Base-by-base conservation (phyloP, 2,797 vertebrate species). In the Scarus forsteni region DNA sequence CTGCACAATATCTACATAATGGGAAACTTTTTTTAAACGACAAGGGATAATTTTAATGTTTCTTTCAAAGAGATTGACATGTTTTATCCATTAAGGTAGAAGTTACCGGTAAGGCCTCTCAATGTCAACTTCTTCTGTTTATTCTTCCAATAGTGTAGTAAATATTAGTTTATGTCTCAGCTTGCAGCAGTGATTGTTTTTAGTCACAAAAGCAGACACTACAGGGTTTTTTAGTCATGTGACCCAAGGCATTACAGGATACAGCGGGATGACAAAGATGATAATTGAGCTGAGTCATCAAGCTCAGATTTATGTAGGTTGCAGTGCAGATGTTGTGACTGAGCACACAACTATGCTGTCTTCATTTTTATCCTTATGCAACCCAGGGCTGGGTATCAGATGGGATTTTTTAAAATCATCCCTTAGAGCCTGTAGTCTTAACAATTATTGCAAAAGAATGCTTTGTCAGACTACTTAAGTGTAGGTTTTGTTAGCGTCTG, bases 261-360 rank as follows among this genome's bases (percentile, higher is more conserved):
- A 60, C n/a, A 45, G 66, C 46, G 61, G 38, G 57, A 85, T 81
- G 83, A 74, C 10, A 3, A 75, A 61, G 49, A 73, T 35, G 44
- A 78, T 75, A 69, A 83, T 58, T 64, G 75, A 66, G 79, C 66
- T 80, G 66, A 80, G 74, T 85, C 84, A 89, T 81, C 75, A 58
- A 66, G 54, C 49, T 58, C 46, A 50, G 40, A 42, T 56, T 79
- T 73, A 39, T 62, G 71, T 70, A 68, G 72, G 70, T 66, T 69
- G 48, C 38, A 60, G 7, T 42, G 65, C 52, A 60, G 72, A 18
- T 66, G 67, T 76, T 84, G 66, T 78, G 68, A 78, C 66, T 62
- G 48, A 46, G 11, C 35, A n/a, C 8, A 16, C 35, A 53, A 27
- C 42, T 48, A 14, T n/a, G 51, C 60, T 56, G 70, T 66, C 70